phyloP scores from a whole-genome alignment of 2,797 vertebrate genomes.

The Heteromormyrus szaboi region DNA sequence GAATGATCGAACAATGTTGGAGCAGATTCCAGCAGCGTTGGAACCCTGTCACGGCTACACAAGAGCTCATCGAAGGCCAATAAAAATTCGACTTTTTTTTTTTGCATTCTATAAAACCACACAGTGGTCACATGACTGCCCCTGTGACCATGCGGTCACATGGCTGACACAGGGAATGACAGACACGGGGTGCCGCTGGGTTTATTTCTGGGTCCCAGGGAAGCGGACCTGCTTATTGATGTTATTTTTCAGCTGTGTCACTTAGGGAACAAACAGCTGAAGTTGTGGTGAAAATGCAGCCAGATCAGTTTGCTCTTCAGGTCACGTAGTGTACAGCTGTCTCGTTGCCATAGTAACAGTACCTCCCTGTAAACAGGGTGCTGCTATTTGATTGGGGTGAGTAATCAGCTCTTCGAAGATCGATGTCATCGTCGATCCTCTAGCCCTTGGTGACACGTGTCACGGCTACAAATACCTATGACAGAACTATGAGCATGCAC shows the following conservation, averaged over 20 bases:
- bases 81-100: not conserved
- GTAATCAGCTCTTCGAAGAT: not conserved
- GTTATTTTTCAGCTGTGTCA: slow-evolving; percentile 16
- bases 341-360: not conserved
- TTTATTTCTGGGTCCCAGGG: slow-evolving; percentile 18
- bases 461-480: not conserved
- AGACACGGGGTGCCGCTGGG: not conserved
- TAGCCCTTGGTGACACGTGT: not conserved
- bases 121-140: slow-evolving; percentile 14
- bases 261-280: slow-evolving; percentile 5
- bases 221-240: not conserved
- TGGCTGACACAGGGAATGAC: not conserved
- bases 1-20: not conserved
- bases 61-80: not conserved
- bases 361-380: slow-evolving; percentile 17
- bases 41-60: not conserved
- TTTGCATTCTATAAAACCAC: not conserved
- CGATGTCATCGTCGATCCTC: not conserved
- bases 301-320: not conserved
- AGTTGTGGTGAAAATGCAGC: not conserved
- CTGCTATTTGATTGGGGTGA: slow-evolving; percentile 5
- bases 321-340: slow-evolving; percentile 2
- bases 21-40: not conserved
- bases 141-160: not conserved
- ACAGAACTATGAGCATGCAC: not conserved